Evolutionary conservation across 35 echinoderm and acorn worm genomes (phyloP).

Genomic region (Heliocidaris tuberculata): DNA sequence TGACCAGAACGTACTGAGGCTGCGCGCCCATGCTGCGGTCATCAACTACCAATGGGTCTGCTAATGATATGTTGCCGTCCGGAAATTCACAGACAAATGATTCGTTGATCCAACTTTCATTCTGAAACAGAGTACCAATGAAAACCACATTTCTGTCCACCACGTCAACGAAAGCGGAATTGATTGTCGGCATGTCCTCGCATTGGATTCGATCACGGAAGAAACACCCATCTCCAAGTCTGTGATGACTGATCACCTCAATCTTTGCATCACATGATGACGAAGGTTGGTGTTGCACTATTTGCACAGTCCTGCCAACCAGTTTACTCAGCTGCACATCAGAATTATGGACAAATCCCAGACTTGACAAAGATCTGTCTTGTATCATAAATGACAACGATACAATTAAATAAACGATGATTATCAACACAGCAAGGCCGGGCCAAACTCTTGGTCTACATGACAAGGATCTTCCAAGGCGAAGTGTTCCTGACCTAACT

Average conservation of each 20-base stretch:
- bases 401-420: background rate
- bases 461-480: background rate
- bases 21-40: conserved; percentile 77
- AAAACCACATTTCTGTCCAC: conserved; percentile 64
- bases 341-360: conserved; percentile 26
- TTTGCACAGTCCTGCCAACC: background rate
- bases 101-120: conserved; percentile 61
- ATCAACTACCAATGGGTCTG: conserved; percentile 74
- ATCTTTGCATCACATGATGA: background rate
- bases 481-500: background rate
- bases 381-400: background rate
- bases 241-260: background rate
- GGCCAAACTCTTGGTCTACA: background rate
- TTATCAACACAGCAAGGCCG: background rate
- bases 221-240: conserved; percentile 26
- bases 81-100: conserved; percentile 80
- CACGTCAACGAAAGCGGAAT: conserved; percentile 79
- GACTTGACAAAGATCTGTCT: conserved; percentile 15
- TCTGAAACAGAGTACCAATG: conserved; percentile 59
- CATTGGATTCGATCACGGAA: conserved; percentile 21
- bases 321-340: background rate
- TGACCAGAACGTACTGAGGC: conserved; percentile 77
- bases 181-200: conserved; percentile 79
- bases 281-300: background rate
- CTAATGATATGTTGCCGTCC: conserved; percentile 48